Conservation (phyloP, 2,113 vertebrate genomes). For the Dromaius novaehollandiae region DNA sequence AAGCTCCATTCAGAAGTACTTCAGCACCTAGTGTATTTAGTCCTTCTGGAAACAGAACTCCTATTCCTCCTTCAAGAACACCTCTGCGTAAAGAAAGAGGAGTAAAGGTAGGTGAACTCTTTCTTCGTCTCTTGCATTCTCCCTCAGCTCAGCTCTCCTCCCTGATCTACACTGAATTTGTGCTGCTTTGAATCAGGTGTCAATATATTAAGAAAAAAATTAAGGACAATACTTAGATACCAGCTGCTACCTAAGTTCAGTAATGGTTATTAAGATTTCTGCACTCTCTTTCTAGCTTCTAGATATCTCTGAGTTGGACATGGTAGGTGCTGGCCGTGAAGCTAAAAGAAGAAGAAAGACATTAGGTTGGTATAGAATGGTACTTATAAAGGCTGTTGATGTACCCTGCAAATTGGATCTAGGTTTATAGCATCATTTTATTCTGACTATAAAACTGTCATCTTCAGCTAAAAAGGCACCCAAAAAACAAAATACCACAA, state of each 20-base stretch:
- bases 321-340: slow-evolving; percentile 92
- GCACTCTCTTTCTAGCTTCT: slow-evolving; percentile 79
- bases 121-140: background rate
- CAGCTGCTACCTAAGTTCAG: background rate
- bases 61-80: slow-evolving; percentile 89
- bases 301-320: slow-evolving; percentile 92
- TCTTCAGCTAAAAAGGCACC: background rate
- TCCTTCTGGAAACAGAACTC: slow-evolving; percentile 91
- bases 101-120: slow-evolving; percentile 84
- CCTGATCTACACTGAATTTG: background rate
- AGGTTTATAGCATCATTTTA: background rate
- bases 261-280: background rate
- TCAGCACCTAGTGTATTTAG: slow-evolving; percentile 94
- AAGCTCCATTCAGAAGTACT: slow-evolving; percentile 93
- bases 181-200: background rate
- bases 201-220: background rate
- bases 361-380: slow-evolving; percentile 79
- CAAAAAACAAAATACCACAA: no score
- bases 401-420: background rate
- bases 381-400: background rate
- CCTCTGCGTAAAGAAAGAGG: slow-evolving; percentile 94
- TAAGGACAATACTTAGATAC: background rate
- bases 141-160: background rate
- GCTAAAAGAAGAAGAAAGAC: slow-evolving; percentile 97
- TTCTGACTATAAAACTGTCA: background rate